Evolutionary conservation across 2,888 invertebrate genomes (phyloP), one percentile per base, ranked within the genome.

Genomic region (Bombylius discolor): DNA sequence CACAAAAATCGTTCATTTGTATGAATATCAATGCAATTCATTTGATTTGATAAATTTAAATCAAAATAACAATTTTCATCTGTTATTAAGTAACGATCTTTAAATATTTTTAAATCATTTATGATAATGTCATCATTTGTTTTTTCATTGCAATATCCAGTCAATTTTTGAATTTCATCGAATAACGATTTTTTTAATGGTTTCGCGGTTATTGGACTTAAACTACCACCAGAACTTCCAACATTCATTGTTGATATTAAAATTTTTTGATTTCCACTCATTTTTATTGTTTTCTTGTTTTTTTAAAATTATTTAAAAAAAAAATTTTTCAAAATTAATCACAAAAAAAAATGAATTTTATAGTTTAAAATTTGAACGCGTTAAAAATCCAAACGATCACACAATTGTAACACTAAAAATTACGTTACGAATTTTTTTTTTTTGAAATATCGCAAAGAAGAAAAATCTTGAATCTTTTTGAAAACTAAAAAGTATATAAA

Each of bases 1-100:
- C 93, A 93, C 65, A 89, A 85, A 70, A 85, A 84, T 73, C 92
- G 89, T 74, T 90, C 84, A 66, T 86, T 84, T 56, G 89, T 90
- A 67, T 84, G 84, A 66, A 87, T 84, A 74, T 94, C 88, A 68
- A 91, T 33, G 8, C 51, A 51, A 44, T 51, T 55, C 13, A 13
- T 68, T 68, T 58, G 70, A 60, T 62, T 71, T 71, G 56, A 71
- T 70, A 66, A 55, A 70, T 69, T 47, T 70, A 69, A 59, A 71
- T 70, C 12, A 70, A 70, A 60, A 66, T 66, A 48, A 66, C 65
- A 9, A 66, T 65, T 61, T 67, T 69, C 49, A 66, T 65, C 85
- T 67, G 87, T 79, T 52, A 91, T 75, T 61, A 93, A 78, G 74
- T 91, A 94, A 70, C 90, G 87, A 67, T 90, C 88, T 60, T 87